These are phyloP conservation scores for Xestia sexstrigata DNA, from an alignment of 2,888 invertebrate genomes.

Conservation along the genomic window DNA sequence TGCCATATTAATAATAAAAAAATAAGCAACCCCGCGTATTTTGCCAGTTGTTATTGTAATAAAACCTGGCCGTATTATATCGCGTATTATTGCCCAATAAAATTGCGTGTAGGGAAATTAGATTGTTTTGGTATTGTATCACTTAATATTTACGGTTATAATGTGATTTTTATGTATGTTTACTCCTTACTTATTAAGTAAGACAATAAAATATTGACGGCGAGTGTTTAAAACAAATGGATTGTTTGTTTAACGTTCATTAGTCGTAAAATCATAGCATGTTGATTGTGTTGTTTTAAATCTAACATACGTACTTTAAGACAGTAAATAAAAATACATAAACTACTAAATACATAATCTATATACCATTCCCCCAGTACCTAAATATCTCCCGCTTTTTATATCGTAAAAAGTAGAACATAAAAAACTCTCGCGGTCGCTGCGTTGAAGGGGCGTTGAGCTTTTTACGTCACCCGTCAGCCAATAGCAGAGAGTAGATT, in stretches of 20 bases:
- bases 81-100: slow-evolving; percentile 82
- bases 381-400: slow-evolving; percentile 57
- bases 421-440: slow-evolving; percentile 77
- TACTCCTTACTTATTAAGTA: slow-evolving; percentile 71
- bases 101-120: slow-evolving; percentile 82
- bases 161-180: slow-evolving; percentile 83
- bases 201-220: slow-evolving; percentile 63
- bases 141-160: slow-evolving; percentile 71
- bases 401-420: slow-evolving; percentile 68
- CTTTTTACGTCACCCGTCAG: slow-evolving; percentile 80
- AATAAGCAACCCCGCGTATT: slow-evolving; percentile 80
- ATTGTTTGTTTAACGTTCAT: slow-evolving; percentile 56
- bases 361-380: slow-evolving; percentile 28
- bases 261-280: slow-evolving; percentile 38
- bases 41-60: slow-evolving; percentile 81
- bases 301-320: neutral
- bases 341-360: slow-evolving; percentile 19
- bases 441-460: slow-evolving; percentile 80
- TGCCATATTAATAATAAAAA: slow-evolving; percentile 89
- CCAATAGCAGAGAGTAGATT: slow-evolving; percentile 81
- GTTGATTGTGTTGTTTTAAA: slow-evolving; percentile 18
- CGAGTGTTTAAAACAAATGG: slow-evolving; percentile 61
- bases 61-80: slow-evolving; percentile 78
- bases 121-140: slow-evolving; percentile 82
- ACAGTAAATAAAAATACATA: neutral